Evolutionary conservation across 2,113 vertebrate species (phyloP), one percentile per base, ranked within the genome.

Genomic region (Mustela lutreola): DNA sequence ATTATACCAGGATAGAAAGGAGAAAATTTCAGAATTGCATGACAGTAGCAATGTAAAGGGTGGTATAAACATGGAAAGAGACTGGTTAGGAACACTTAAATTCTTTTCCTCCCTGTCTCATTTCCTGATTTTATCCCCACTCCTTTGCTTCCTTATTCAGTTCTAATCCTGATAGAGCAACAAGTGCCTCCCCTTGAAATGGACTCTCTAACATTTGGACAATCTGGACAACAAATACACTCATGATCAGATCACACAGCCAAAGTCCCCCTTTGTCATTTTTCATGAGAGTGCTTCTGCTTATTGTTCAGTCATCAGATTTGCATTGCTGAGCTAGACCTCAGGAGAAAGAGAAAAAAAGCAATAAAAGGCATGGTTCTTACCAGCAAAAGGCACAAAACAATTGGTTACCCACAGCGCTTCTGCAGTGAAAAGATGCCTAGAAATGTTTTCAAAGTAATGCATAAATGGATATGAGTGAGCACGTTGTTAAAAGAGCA

Each of bases 381-480:
- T 75, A 48, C 15, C 9, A 80, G 31, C 12, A 65, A 88, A 92
- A n/a, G 7, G 12, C 21, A 94, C 28, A 75, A 91, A 92, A 92
- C 6, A 73, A 84, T 31, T 81, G 56, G 14, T 58, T 84, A 50
- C 1, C 22, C 58, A 65, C 7, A 85, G 7, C 11, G 81, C 12
- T 39, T 15, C 53, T 3, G 1, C 11, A 62, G 18, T 4, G 16
- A 7, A 11, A 56, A 82, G 78, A 80, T 82, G 8, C 82, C 24
- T 87, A 75, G 19, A 75, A 53, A 82, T 53, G 39, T 97, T 92
- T 87, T 83, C 42, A 87, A 94, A 90, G 26, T 26, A 63, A 85
- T 50, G 11, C 73, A 62, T 31, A 89, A 93, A 56, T 92, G 21
- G 36, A 15, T 45, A 50, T 22, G 53, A 48, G 28, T 31, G 10